These are phyloP conservation scores for Chaunax sp. DNA, from an alignment of 2,797 vertebrate genomes.

Conservation along the genomic window DNA sequence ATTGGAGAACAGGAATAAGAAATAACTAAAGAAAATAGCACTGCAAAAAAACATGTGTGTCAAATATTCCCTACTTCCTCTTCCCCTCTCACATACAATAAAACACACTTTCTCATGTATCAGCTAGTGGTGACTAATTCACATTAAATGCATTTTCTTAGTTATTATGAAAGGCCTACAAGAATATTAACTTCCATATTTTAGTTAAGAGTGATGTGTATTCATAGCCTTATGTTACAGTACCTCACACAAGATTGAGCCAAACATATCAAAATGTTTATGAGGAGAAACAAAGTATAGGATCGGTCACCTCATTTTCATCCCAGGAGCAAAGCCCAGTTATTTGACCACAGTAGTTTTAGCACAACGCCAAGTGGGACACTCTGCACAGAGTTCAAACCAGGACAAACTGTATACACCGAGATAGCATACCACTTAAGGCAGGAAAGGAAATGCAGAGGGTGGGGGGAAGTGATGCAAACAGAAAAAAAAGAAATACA, in stretches of 20 bases:
- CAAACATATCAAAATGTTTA: background rate
- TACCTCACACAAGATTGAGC: too few relatives aligned
- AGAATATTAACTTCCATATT: background rate
- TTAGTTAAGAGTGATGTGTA: background rate
- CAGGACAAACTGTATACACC: conserved; percentile 35
- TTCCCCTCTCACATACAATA: background rate
- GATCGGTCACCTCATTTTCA: conserved; percentile 53
- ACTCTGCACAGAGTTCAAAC: conserved; percentile 43
- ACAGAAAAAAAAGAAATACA: conserved; percentile 17
- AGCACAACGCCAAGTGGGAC: conserved; percentile 57
- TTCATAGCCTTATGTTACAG: too few relatives aligned
- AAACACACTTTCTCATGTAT: background rate
- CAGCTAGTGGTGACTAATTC: background rate
- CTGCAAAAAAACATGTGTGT: background rate
- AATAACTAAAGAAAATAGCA: background rate
- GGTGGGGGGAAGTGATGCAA: conserved; percentile 6
- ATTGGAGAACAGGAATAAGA: background rate
- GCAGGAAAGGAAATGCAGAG: conserved; percentile 23
- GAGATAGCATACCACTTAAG: conserved; percentile 19
- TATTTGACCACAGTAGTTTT: conserved; percentile 51
- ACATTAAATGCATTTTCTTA: background rate
- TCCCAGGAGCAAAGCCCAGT: conserved; percentile 29
- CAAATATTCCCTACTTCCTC: background rate
- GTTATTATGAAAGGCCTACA: background rate
- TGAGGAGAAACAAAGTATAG: conserved; percentile 21